Evolutionary conservation across 2,113 vertebrate genomes (phyloP).

Genomic region (Prunella himalayana): DNA sequence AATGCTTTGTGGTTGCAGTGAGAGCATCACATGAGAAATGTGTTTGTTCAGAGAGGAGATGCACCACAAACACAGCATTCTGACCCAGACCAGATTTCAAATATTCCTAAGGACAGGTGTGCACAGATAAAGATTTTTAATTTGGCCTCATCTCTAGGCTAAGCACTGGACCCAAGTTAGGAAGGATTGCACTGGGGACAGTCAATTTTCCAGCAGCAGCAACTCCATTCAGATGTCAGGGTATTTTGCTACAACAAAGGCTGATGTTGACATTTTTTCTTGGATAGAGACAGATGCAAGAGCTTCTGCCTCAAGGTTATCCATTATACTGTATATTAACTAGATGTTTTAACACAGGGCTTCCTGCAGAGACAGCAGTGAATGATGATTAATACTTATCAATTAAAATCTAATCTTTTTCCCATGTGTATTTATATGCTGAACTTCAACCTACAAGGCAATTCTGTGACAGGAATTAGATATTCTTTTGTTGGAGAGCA

Average conservation of each 20-base stretch:
- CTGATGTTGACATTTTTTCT: conserved; percentile 53
- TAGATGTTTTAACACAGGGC: background rate
- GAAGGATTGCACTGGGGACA: background rate
- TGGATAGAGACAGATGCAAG: conserved; percentile 41
- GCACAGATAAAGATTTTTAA: background rate
- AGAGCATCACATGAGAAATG: conserved; percentile 41
- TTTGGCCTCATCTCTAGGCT: background rate
- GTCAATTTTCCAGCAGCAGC: background rate
- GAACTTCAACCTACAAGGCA: conserved; percentile 24
- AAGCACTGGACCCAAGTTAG: background rate
- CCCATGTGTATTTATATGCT: conserved; percentile 19
- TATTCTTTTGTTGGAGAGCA: background rate
- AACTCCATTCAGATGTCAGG: background rate
- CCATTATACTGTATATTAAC: conserved; percentile 38
- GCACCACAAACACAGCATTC: background rate
- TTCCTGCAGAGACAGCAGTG: conserved; percentile 40
- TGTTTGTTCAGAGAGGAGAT: conserved; percentile 14
- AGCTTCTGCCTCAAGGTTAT: conserved; percentile 55
- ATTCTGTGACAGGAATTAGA: conserved; percentile 26
- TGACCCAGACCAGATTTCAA: background rate
- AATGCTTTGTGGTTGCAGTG: conserved; percentile 45
- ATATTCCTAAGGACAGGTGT: background rate
- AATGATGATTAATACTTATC: conserved; percentile 52
- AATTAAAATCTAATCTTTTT: conserved; percentile 55
- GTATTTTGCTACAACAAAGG: conserved; percentile 43